Evolutionary conservation across 2,888 invertebrate species (phyloP), one percentile per base, ranked within the genome.

Genomic region (Protula sp.): DNA sequence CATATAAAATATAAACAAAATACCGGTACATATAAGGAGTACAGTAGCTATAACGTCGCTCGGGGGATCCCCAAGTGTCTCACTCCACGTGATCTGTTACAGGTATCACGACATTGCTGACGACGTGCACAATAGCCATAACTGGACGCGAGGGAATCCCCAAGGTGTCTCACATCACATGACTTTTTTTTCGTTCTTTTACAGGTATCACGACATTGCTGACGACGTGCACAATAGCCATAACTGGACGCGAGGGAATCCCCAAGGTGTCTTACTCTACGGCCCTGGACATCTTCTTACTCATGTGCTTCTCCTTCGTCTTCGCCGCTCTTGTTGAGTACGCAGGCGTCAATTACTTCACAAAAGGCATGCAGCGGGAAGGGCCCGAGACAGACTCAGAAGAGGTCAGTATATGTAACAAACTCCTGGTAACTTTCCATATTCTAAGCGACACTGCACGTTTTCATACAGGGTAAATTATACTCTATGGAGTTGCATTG

Each of bases 141-240:
- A 68, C 69, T 9, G 66, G 62, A 1, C 57, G 70, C 22, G 61
- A 59, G 94, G 75, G 95, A 92, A 76, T 97, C 76, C 97, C 94
- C 69, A 69, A 22, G 71, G 71, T 48, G 70, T 70, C 26, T 63
- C 70, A 58, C 71, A 70, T 58, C 64, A 64, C 19, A 70, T 70
- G 14, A 68, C 70, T 14, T 54, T 70, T 19, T 70, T 71, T 56
- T 55, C 66, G 53, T 70, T 68, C 61, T 63, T 38, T 47, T 55
- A 83, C 95, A 29, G 94, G 87, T 86, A 70, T 68, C 5, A 70
- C 70, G 4, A 72, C 70, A 0, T 58, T 70, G 28, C 60, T 70
- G 50, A 70, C 70, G 3, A 65, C 69, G 24, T 67, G 67, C 47
- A 70, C 70, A 3, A 70, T 70, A 9, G 67, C 58, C 22, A 62